Base-by-base conservation (phyloP, 1,140 invertebrate genomes). In the Mycetomoellerius zeteki region DNA sequence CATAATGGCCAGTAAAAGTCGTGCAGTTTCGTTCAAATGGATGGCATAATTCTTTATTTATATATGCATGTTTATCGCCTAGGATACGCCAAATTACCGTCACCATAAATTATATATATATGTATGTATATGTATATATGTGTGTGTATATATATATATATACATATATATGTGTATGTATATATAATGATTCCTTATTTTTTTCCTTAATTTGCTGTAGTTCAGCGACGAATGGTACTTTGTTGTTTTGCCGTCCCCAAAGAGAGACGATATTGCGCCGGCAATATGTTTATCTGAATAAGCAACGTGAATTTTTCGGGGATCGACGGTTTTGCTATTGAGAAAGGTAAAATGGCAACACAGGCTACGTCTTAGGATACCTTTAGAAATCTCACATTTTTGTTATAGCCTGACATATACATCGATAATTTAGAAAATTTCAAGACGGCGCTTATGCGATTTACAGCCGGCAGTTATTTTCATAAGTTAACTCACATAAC, bases 161-260 rank as follows among this genome's bases (percentile, higher is more conserved):
- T 0, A 43, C 2, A 37, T 0, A 37, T 75, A 88, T 43, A 43
- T 37, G 33, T 8, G 7, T 37, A 37, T 33, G 33, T 33, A 33
- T 50, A 71, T 50, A 71, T 75, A 64, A 87, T 86, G 30, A 91
- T 86, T 88, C 81, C 62, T 88, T 73, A 50, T 86, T 84, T 69
- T 88, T 89, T 82, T 71, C 73, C 90, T 86, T 78, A 93, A 93
- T 91, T 91, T 91, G 90, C 91, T 90, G 87, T 90, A 90, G 80
- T 90, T 92, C 84, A 90, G 93, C 94, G 94, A 95, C 93, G 93
- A 95, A 94, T 95, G 94, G 94, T 95, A 94, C 94, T 95, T 93
- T 94, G 92, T 94, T 95, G 89, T 94, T 95, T 95, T 94, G 94
- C 93, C 94, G 93, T 95, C 92, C 93, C 94, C 91, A 90, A 78